Conservation (phyloP, 2,888 invertebrate genomes). For the Sipha maydis region DNA sequence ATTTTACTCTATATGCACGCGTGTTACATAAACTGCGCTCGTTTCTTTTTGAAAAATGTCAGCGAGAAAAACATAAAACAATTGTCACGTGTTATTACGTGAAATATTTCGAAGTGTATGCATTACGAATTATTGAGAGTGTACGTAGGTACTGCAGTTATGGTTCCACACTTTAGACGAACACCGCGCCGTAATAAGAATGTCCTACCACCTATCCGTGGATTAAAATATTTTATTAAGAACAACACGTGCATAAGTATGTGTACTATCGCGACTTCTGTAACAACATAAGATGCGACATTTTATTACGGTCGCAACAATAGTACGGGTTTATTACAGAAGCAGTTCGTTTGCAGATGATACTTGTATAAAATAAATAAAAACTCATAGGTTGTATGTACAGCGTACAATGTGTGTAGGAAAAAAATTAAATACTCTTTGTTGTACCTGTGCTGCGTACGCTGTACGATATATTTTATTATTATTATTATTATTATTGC, state of each 20-base stretch:
- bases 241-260: neutral
- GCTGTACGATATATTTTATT: neutral
- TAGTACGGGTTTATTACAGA: neutral
- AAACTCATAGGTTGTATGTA: neutral
- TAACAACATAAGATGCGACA: neutral
- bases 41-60: neutral
- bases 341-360: too few species aligned
- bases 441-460: neutral
- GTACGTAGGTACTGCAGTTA: too few species aligned
- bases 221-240: neutral
- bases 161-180: neutral
- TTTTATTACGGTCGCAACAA: constrained; percentile 30
- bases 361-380: neutral
- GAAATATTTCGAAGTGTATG: neutral
- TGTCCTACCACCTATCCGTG: neutral
- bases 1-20: neutral
- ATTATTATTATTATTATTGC: neutral
- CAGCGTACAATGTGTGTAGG: neutral
- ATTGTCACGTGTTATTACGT: neutral
- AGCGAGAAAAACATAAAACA: constrained; percentile 3
- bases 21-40: neutral
- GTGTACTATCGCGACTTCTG: neutral
- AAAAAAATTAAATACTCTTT: constrained; percentile 14
- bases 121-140: neutral
- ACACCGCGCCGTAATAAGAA: neutral